Percentiles rank a stretch among this genome's conserved stretches.
Conservation (phyloP, 1,140 invertebrate species). For the Trichonephila clavipes region DNA sequence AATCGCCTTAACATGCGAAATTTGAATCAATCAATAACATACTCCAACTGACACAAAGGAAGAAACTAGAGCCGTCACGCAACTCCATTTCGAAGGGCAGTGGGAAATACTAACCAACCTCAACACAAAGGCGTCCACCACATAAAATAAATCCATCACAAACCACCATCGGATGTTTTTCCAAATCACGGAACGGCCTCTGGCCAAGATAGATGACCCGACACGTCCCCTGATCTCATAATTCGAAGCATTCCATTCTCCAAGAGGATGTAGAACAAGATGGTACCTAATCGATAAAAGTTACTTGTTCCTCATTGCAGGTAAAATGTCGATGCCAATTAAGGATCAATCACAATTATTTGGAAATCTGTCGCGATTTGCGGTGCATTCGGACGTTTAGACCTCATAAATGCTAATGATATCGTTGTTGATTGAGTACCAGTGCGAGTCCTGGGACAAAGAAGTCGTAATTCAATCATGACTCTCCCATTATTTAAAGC, state of each 20-base stretch:
- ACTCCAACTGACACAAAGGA: background rate
- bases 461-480: conserved; percentile 11
- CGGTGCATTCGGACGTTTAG: background rate
- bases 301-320: background rate
- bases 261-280: conserved; percentile 26
- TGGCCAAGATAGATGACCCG: background rate
- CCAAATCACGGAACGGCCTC: background rate
- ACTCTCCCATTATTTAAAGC: conserved; percentile 25
- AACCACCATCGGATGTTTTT: conserved; percentile 6
- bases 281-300: conserved; percentile 17
- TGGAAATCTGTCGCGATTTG: background rate
- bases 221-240: conserved; percentile 16
- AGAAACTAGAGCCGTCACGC: background rate
- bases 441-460: background rate
- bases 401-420: conserved; percentile 11
- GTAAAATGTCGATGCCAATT: conserved; percentile 6
- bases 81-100: background rate
- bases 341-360: conserved; percentile 22
- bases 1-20: background rate
- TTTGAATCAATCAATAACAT: background rate
- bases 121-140: background rate
- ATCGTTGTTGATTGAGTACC: background rate
- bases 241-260: background rate
- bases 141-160: conserved; percentile 31
- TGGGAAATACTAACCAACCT: background rate